Percentiles rank a stretch among this genome's conserved stretches.
phyloP scores from a whole-genome alignment of 2,113 vertebrate genomes.

The Galbula dea region DNA sequence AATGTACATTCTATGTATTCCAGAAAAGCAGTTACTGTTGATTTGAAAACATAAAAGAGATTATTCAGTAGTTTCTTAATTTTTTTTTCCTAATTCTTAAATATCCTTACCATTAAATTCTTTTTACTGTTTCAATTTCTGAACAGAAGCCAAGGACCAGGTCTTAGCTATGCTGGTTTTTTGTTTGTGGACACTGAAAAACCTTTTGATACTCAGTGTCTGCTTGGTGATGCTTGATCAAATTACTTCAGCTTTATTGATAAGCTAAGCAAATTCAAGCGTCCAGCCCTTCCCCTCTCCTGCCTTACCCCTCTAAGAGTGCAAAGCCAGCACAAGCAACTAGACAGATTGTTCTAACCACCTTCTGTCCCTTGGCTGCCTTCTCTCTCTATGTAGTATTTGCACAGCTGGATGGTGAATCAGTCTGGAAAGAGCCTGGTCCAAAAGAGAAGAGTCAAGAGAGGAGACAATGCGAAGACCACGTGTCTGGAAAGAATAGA shows the following conservation, averaged over 20 bases:
- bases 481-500: background rate
- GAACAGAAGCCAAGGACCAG: background rate
- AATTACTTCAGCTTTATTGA: background rate
- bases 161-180: background rate
- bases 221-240: background rate
- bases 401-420: background rate
- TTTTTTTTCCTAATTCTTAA: background rate
- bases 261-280: background rate
- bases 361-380: background rate
- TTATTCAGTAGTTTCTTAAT: background rate
- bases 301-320: accelerated
- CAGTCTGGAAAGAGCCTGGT: background rate
- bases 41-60: background rate
- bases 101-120: background rate
- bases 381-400: background rate
- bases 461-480: background rate
- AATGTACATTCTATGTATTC: background rate
- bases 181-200: background rate
- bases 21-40: background rate
- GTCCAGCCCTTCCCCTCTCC: background rate
- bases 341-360: background rate
- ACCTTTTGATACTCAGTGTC: background rate
- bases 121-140: background rate
- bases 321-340: background rate
- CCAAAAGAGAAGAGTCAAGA: background rate